These are phyloP conservation scores for Ctenoplectra terminalis DNA, from an alignment of 1,140 invertebrate species.

Conservation along the genomic window DNA sequence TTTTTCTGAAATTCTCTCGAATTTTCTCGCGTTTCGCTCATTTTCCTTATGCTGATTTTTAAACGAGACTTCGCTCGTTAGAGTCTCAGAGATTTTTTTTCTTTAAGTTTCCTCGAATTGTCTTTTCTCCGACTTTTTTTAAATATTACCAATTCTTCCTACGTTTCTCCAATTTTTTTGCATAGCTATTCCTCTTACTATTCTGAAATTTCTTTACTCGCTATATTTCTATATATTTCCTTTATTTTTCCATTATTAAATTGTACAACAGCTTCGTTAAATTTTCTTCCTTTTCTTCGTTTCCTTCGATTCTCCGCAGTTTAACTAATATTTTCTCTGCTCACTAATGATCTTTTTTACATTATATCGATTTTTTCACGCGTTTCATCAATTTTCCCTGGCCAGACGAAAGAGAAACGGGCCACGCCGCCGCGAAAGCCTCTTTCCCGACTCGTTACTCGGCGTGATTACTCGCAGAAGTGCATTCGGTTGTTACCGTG, in stretches of 20 bases:
- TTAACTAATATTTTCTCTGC: no score
- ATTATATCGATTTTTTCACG: no score
- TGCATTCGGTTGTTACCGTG: conserved; percentile 20
- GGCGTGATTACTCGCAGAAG: conserved; percentile 2
- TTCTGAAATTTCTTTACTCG: accelerated
- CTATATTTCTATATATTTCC: no score
- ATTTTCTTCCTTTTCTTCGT: no score
- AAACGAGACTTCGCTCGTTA: background rate
- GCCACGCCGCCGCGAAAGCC: background rate
- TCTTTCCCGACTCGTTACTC: conserved; percentile 15
- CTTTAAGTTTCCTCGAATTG: no score
- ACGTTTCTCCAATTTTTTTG: background rate
- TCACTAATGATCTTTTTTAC: no score
- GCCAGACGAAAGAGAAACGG: background rate
- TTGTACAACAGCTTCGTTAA: no score
- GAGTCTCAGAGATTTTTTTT: no score
- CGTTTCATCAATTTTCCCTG: background rate
- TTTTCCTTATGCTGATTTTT: background rate
- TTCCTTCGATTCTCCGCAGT: no score
- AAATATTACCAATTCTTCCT: background rate
- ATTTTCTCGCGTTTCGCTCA: conserved; percentile 1
- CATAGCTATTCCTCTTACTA: background rate
- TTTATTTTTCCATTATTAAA: no score
- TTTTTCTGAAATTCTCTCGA: no score
- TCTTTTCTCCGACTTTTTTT: no score